Base-by-base conservation (phyloP, 2,113 vertebrate genomes). In the Balaeniceps rex region DNA sequence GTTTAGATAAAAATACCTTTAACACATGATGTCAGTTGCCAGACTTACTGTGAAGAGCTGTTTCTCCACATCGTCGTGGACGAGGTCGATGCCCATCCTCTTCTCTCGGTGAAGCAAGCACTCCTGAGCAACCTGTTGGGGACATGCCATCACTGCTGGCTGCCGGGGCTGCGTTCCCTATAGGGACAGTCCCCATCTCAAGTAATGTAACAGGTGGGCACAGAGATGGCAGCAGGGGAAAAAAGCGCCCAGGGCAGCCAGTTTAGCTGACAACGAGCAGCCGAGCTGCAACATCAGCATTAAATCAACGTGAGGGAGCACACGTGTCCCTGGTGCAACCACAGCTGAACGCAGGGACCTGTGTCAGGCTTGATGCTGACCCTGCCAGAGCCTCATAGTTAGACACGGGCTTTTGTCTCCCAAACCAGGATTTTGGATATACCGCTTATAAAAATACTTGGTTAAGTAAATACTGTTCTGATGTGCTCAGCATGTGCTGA, bases 91-190 rank as follows among this genome's bases (percentile, higher is more conserved):
- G 69, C 98, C 99, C 98, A 99, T 99, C 92, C 99, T 98, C 97
- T 99, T 99, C 98, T 99, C 99, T 88, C 99, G 98, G 82, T 99
- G 98, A 96, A 99, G 99, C 57, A 99, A 96, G 95, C 99, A 99
- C 97, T 99, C 99, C 95, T 99, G 98, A 83, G 99, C 97, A 10
- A 99, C 99, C 99, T 99, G 94, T 95, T 19, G 69, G 66, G 83
- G 65, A 96, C 65, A 52, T 0, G 16, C 2, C 40, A 54, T 92
- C 75, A 71, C n/a, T 5, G 21, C 57, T 47, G n/a, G n/a, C 46
- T 42, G n/a, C 54, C 69, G 47, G 44, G 54, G 6, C 69, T 74
- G 55, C 22, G 19, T 3, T 72, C 46, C 52, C 57, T 29, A 10
- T 10, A 29, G 54, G 21, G 29, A 2, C 7, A 4, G 40, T 19